Evolutionary conservation across 2,797 vertebrate genomes (phyloP).

Genomic region (Falco berigora): DNA sequence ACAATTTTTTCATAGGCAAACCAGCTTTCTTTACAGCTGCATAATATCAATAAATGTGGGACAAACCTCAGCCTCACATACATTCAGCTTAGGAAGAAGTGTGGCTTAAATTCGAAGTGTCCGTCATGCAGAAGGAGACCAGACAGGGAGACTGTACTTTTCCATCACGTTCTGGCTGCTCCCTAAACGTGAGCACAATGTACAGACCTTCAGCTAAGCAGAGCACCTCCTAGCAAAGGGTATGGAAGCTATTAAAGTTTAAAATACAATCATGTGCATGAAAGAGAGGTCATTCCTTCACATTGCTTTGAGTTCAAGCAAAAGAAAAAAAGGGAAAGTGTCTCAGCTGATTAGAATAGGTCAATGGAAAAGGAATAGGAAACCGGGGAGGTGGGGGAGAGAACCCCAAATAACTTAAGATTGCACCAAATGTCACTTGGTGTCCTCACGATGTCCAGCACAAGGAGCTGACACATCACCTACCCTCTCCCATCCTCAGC

Average conservation of each 20-base stretch:
- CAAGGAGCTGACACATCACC: not conserved
- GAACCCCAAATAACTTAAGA: not conserved
- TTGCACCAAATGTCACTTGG: not conserved
- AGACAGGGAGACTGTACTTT: not conserved
- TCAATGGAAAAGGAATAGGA: not conserved
- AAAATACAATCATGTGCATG: constrained; percentile 58
- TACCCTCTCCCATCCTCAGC: not conserved
- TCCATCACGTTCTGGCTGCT: not conserved
- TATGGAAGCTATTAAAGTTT: constrained; percentile 63
- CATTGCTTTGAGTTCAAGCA: not conserved
- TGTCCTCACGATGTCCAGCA: not conserved
- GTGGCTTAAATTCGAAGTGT: not conserved
- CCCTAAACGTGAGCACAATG: not conserved
- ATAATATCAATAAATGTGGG: not conserved
- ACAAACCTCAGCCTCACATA: not conserved
- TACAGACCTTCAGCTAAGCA: constrained; percentile 3
- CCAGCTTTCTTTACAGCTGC: constrained; percentile 3
- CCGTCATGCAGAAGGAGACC: not conserved
- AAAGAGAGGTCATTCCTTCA: constrained; percentile 26
- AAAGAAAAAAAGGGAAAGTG: not conserved
- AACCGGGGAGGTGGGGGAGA: not conserved
- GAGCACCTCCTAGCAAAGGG: not conserved
- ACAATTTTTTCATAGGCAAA: not conserved
- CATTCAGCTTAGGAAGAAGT: not conserved
- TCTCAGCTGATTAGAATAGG: not conserved